Evolutionary conservation across 2,888 invertebrate species (phyloP).

Genomic region (Ypsolopha scabrella): DNA sequence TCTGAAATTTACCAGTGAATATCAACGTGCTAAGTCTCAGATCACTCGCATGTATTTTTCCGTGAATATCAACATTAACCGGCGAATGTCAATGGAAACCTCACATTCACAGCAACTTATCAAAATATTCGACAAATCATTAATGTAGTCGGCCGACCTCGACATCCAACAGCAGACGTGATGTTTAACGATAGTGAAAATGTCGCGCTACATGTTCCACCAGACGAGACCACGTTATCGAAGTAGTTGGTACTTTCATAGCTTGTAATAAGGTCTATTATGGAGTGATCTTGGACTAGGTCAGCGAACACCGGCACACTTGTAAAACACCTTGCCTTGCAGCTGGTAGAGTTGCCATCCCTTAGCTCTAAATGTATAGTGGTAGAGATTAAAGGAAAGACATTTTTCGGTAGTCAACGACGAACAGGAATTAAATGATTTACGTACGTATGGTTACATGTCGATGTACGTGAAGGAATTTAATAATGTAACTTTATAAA

Average conservation of each 20-base stretch:
- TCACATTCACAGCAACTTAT: not conserved
- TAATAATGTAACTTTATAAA: too few species aligned
- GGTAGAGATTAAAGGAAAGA: too few species aligned
- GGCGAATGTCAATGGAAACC: slow-evolving; percentile 12
- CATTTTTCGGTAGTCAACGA: too few species aligned
- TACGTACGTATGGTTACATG: too few species aligned
- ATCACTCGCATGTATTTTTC: too few species aligned
- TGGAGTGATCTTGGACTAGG: slow-evolving; percentile 8
- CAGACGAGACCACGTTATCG: slow-evolving; percentile 19
- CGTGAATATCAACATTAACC: not conserved
- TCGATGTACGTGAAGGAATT: too few species aligned
- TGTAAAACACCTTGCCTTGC: slow-evolving; percentile 24
- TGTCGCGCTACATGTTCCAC: slow-evolving; percentile 12
- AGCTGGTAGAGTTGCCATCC: too few species aligned
- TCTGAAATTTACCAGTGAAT: too few species aligned
- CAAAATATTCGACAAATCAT: slow-evolving; percentile 4
- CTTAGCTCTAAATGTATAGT: too few species aligned
- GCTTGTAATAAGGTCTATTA: not conserved
- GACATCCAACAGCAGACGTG: slow-evolving; percentile 3
- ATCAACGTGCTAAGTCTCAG: too few species aligned
- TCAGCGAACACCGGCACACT: slow-evolving; percentile 41
- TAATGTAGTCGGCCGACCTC: slow-evolving; percentile 6
- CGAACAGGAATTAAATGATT: too few species aligned
- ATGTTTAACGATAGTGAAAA: slow-evolving; percentile 8
- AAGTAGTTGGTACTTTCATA: slow-evolving; percentile 41